Conservation (phyloP, 2,113 vertebrate genomes). For the Chloropsis cyanopogon region DNA sequence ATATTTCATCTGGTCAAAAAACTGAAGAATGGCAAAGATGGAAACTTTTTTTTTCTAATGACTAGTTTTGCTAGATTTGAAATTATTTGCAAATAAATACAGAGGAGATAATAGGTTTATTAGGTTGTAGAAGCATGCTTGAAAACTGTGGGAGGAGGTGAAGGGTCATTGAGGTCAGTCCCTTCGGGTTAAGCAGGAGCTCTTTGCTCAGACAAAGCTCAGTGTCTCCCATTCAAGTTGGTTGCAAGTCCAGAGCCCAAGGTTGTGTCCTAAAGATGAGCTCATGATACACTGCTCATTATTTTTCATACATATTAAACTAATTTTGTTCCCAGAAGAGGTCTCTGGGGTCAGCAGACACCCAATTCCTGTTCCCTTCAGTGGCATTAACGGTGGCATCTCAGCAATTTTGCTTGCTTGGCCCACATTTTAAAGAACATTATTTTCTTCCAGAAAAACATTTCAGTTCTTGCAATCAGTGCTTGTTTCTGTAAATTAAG, state of each 20-base stretch:
- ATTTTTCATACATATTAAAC: neutral
- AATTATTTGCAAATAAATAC: neutral
- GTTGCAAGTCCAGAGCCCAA: neutral
- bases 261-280: neutral
- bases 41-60: neutral
- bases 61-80: neutral
- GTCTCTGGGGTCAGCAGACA: neutral
- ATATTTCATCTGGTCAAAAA: neutral
- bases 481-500: constrained; percentile 69
- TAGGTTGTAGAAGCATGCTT: neutral
- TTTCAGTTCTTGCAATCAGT: constrained; percentile 40
- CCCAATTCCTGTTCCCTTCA: neutral
- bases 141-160: neutral
- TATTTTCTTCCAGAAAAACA: constrained; percentile 51
- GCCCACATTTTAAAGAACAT: constrained; percentile 14
- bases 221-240: neutral
- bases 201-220: neutral
- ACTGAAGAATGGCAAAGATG: neutral
- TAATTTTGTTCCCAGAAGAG: neutral
- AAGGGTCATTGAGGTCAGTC: neutral
- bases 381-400: neutral
- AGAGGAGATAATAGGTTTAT: neutral
- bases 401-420: constrained; percentile 3
- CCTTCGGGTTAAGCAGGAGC: neutral
- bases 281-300: neutral